phyloP scores from a whole-genome alignment of 37 sponge, comb jelly and placozoan genomes.

The Bolinopsis microptera region DNA sequence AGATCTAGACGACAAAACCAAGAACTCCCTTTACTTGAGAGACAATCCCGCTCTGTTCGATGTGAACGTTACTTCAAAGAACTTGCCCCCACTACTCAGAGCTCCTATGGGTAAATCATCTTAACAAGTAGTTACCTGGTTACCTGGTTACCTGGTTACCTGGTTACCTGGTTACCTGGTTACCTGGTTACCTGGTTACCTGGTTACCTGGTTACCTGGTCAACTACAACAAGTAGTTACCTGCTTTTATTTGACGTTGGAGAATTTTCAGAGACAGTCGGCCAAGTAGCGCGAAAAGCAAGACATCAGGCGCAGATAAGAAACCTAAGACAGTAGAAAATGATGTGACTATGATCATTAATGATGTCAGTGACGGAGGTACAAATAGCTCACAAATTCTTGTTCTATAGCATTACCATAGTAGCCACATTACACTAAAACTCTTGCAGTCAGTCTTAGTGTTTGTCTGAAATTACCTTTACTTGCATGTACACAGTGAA shows the following conservation, averaged over 20 bases:
- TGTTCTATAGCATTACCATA: no score
- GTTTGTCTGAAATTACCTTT: no score
- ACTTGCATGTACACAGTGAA: no score
- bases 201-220: no score
- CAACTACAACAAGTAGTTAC: background rate
- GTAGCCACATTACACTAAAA: no score
- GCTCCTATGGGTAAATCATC: conserved; percentile 21
- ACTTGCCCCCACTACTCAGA: conserved; percentile 27
- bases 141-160: no score
- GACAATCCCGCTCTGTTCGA: conserved; percentile 44
- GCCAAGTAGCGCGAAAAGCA: background rate
- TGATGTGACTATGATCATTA: background rate
- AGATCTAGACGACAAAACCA: conserved; percentile 6
- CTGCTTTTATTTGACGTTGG: background rate
- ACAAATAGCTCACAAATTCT: conserved; percentile 55
- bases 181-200: no score
- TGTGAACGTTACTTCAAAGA: background rate
- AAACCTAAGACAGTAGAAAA: conserved; percentile 20
- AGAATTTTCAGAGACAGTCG: conserved; percentile 18
- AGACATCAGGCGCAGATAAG: background rate
- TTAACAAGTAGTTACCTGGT: background rate
- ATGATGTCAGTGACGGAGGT: conserved; percentile 19
- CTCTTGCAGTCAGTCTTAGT: no score
- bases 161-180: no score
- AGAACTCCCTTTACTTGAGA: conserved; percentile 35